Evolutionary conservation across 2,888 invertebrate species (phyloP).

Genomic region (Aporophyla lueneburgensis): DNA sequence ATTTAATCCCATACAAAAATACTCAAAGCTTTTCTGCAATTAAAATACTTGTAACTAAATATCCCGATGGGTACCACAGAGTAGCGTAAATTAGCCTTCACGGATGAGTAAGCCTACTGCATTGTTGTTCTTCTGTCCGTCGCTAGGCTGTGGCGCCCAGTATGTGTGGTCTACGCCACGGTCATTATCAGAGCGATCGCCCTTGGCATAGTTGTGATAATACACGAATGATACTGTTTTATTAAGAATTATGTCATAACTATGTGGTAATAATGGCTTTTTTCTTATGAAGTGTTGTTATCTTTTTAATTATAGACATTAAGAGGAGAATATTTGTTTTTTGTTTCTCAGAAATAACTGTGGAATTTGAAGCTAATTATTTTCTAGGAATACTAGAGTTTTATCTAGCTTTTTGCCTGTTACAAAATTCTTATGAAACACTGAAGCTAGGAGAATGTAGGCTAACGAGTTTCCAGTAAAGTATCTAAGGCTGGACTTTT

Average conservation of each 20-base stretch:
- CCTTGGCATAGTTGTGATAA: constrained; percentile 63
- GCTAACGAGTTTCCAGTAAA: neutral
- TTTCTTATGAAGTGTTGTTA: constrained; percentile 42
- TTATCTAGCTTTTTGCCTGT: neutral
- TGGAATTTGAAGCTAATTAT: neutral
- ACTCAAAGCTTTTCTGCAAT: too few relatives aligned
- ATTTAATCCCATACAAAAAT: too few relatives aligned
- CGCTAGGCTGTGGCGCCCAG: constrained; percentile 17
- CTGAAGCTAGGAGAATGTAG: neutral
- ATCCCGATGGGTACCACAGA: neutral
- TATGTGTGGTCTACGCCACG: constrained; percentile 47
- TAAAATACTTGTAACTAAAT: too few relatives aligned
- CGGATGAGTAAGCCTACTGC: constrained; percentile 11
- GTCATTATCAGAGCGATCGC: constrained; percentile 58
- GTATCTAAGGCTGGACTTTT: too few relatives aligned
- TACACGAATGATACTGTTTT: constrained; percentile 57
- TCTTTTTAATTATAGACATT: constrained; percentile 31
- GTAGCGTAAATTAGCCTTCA: constrained; percentile 21
- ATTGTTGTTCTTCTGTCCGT: constrained; percentile 35
- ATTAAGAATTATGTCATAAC: constrained; percentile 57
- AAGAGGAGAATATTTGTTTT: neutral
- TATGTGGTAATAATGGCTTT: constrained; percentile 42
- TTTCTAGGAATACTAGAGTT: neutral
- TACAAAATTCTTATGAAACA: neutral
- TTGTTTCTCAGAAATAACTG: neutral